Conservation (phyloP, 2,797 vertebrate species). For the Atherinosoma microstoma region DNA sequence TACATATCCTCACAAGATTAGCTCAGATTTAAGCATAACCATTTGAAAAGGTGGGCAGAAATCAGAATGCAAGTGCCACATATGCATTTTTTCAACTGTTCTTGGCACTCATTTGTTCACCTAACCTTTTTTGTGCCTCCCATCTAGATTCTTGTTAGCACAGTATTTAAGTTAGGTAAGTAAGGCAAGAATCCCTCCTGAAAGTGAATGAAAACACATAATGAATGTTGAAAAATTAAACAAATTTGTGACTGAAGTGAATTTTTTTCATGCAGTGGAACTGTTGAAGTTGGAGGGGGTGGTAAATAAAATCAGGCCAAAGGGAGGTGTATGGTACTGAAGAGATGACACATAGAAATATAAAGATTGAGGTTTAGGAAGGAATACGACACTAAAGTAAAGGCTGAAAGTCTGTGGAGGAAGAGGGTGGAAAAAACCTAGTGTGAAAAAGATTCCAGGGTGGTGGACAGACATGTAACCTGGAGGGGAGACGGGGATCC, state of each 20-base stretch:
- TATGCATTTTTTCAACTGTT: background rate
- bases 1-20: conserved; percentile 19
- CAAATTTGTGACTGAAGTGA: conserved; percentile 36
- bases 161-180: background rate
- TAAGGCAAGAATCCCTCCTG: background rate
- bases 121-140: background rate
- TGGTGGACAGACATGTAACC: conserved; percentile 2
- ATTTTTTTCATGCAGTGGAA: conserved; percentile 26
- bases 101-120: background rate
- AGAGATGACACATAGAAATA: conserved; percentile 16
- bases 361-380: conserved; percentile 17
- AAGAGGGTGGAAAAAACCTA: conserved; percentile 1
- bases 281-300: conserved; percentile 7
- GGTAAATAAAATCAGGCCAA: conserved; percentile 7
- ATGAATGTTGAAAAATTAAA: conserved; percentile 11
- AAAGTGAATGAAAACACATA: conserved; percentile 3
- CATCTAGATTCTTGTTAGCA: background rate
- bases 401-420: conserved; percentile 7
- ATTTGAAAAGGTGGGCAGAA: conserved; percentile 25
- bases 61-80: conserved; percentile 2
- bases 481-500: conserved; percentile 11
- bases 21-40: conserved; percentile 24
- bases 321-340: conserved; percentile 4
- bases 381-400: conserved; percentile 33
- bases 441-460: conserved; percentile 14